Conservation (phyloP, 2,888 invertebrate genomes). For the Nemotelus nigrinus region DNA sequence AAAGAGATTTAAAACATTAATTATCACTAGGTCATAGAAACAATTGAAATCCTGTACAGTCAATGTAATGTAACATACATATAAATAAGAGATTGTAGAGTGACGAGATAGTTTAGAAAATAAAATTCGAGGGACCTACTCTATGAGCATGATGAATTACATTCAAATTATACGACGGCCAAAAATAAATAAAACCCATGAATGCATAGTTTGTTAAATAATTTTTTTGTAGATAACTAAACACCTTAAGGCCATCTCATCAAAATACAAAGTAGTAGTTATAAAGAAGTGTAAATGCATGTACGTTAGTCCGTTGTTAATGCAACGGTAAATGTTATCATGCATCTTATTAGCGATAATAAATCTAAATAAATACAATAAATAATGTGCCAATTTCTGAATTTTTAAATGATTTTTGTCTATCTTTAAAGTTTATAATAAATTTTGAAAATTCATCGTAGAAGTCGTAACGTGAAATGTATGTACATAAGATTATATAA, state of each 20-base stretch:
- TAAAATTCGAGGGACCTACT: slow-evolving; percentile 39
- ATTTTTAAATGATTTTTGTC: slow-evolving; percentile 30
- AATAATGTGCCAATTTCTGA: slow-evolving; percentile 51
- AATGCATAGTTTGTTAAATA: slow-evolving; percentile 32
- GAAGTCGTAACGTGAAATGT: no score
- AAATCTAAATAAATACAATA: slow-evolving; percentile 48
- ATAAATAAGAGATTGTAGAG: background rate
- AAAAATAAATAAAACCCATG: slow-evolving; percentile 14
- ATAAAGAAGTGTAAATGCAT: slow-evolving; percentile 6
- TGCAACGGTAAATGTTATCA: slow-evolving; percentile 5
- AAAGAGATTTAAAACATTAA: slow-evolving; percentile 1
- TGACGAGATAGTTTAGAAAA: slow-evolving; percentile 1
- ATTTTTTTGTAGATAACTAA: slow-evolving; percentile 33
- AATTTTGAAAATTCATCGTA: slow-evolving; percentile 12
- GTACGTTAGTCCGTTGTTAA: background rate
- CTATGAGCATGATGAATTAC: slow-evolving; percentile 31
- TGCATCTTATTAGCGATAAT: slow-evolving; percentile 13
- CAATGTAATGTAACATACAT: slow-evolving; percentile 3
- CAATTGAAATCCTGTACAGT: slow-evolving; percentile 25
- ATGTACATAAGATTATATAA: no score
- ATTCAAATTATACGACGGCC: slow-evolving; percentile 27
- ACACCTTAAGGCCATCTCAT: slow-evolving; percentile 34
- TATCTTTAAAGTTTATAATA: slow-evolving; percentile 32
- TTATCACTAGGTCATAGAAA: background rate
- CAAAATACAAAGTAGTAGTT: slow-evolving; percentile 14